Base-by-base conservation (phyloP, 2,888 invertebrate genomes). In the Alentia gelatinosa region DNA sequence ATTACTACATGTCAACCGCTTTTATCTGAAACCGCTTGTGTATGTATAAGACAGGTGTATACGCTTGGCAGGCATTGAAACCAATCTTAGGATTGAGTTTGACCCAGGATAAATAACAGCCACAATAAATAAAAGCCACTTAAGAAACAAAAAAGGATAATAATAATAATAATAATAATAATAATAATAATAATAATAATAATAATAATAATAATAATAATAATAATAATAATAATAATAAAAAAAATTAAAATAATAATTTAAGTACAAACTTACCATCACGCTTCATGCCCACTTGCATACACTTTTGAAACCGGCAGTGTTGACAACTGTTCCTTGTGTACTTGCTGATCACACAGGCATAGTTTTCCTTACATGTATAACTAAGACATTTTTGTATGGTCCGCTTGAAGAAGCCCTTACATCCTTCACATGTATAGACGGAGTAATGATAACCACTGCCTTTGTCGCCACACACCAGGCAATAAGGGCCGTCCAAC, bases 391-490 rank as follows among this genome's bases (percentile, higher is more conserved):
- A 95, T 93, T 96, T 96, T 94, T 96, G 96, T 5, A 96, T 95
- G 0, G 95, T 95, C 40, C 96, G 89, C 91, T 96, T 96, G 93
- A 96, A 96, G 93, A 96, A 96, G 5, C 96, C 96, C 91, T 96
- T 96, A 91, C 96, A 96, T 0, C 96, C 96, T 91, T 96, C 96
- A 93, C 96, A 96, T n/a, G 95, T 95, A 91, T 94, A 95, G 15
- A 95, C 95, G 0, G 96, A 95, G 93, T 96, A 96, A 92, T 96
- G 96, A 91, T 94, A 96, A 0, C 84, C 89, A 47, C 83, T 90
- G 0, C 95, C 96, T 47, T 94, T 93, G 91, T 96, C 96, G 3
- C 95, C 95, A 92, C 96, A 96, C 30, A 96, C 95, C 40, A 94
- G 91, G 91, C 96, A 96, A 47, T 47, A 74, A 5, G 42, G n/a